Base-by-base conservation (phyloP, 2,797 vertebrate genomes). In the Crenuchus spilurus region DNA sequence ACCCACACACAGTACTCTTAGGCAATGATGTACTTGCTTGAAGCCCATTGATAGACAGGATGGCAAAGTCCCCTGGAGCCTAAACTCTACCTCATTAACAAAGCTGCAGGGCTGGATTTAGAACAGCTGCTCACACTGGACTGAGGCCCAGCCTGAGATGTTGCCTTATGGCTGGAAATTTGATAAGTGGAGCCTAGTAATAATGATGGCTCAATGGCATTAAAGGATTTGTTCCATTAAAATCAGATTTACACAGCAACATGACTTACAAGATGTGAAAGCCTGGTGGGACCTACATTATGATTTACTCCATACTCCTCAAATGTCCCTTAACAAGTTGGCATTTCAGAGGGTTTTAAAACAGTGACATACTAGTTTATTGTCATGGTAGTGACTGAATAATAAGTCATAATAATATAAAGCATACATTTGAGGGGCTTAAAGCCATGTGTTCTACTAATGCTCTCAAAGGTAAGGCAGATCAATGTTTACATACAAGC, bases 1-100 rank as follows among this genome's bases (percentile, higher is more conserved):
- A 28, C 33, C 49, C 61, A 64, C 51, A 20, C 13, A 6, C 46
- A 28, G 49, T 49, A 42, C 18, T 70, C 41, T 51, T 70, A 73
- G 41, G 22, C 46, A n/a, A 24, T 8, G 51, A 76, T 63, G 58
- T 71, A 60, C 54, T 76, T 55, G 11, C 14, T 54, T 24, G 30
- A 42, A 74, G 74, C 58, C 52, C 52, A 63, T 22, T 64, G 60
- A 39, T 65, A 65, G 37, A 57, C 30, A n/a, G n/a, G n/a, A n/a
- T 13, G 35, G 16, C 51, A 51, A 39, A 14, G 46, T 80, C 75
- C 71, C 74, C 28, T 31, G 7, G 52, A 31, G 52, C 14, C 51
- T 13, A 54, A 26, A n/a, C 52, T n/a, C 2, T 55, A 14, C 52
- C 14, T 55, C 66, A 75, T 78, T 81, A 77, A 75, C 72, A 37